These are phyloP conservation scores for Poeciliopsis occidentalis DNA, from an alignment of 2,113 vertebrate species.

Conservation along the genomic window DNA sequence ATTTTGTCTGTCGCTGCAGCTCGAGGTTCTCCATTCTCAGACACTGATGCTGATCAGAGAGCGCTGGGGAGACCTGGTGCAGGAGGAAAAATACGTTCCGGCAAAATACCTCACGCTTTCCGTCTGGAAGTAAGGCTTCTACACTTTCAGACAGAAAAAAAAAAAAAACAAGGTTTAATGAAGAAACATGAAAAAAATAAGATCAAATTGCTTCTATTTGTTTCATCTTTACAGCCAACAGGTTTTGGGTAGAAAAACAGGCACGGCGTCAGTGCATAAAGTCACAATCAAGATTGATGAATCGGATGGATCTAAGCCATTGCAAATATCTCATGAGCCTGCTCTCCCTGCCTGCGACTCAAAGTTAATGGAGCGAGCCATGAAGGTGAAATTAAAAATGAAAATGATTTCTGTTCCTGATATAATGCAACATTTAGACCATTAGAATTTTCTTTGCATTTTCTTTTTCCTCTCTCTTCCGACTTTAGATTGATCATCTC, in stretches of 20 bases:
- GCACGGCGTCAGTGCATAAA: slow-evolving; percentile 93
- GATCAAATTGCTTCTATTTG: background rate
- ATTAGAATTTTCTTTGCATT: background rate
- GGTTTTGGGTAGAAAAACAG: slow-evolving; percentile 94
- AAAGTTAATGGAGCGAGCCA: slow-evolving; percentile 95
- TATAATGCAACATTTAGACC: background rate
- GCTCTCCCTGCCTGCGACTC: slow-evolving; percentile 94
- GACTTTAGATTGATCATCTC: slow-evolving; percentile 91
- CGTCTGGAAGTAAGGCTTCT: slow-evolving; percentile 94
- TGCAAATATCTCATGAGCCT: slow-evolving; percentile 98
- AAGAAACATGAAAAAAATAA: background rate
- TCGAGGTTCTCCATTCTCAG: slow-evolving; percentile 97
- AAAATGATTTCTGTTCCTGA: background rate
- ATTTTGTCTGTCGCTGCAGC: slow-evolving; percentile 96
- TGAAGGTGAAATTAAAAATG: slow-evolving; percentile 81
- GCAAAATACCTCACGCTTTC: slow-evolving; percentile 94
- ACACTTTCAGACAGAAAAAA: background rate
- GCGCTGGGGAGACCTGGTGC: slow-evolving; percentile 98
- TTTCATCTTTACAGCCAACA: slow-evolving; percentile 87
- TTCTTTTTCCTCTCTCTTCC: background rate
- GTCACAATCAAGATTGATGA: slow-evolving; percentile 98
- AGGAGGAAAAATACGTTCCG: slow-evolving; percentile 93
- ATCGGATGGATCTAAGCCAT: slow-evolving; percentile 93
- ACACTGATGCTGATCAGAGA: slow-evolving; percentile 95
- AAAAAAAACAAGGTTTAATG: background rate